phyloP scores from a whole-genome alignment of 2,888 invertebrate species.

The Schrankia costaestrigalis region DNA sequence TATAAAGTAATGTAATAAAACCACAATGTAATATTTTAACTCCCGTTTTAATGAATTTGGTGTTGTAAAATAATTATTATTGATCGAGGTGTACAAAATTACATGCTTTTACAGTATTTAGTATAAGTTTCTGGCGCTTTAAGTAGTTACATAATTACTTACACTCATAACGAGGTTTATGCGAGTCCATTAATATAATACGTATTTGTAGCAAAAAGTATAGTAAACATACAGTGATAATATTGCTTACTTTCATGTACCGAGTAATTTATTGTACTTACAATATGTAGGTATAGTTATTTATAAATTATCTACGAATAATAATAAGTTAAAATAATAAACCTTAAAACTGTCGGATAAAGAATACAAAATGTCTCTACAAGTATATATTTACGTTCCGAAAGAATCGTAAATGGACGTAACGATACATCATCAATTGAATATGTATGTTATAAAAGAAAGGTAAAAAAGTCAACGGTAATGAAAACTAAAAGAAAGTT shows the following conservation, averaged over 20 bases:
- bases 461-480: no score
- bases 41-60: conserved; percentile 71
- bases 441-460: no score
- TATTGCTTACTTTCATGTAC: conserved; percentile 67
- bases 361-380: no score
- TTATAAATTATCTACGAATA: neutral
- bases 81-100: conserved; percentile 76
- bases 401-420: no score
- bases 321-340: no score
- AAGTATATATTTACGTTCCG: no score
- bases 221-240: conserved; percentile 51
- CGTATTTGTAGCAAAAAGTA: conserved; percentile 50
- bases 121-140: conserved; percentile 60
- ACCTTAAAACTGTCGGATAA: no score
- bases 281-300: conserved; percentile 8
- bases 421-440: no score
- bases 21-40: conserved; percentile 48
- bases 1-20: conserved; percentile 51
- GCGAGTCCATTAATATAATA: conserved; percentile 54
- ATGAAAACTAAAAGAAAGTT: no score
- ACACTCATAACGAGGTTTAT: conserved; percentile 48
- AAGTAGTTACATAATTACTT: conserved; percentile 44
- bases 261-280: conserved; percentile 59
- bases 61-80: conserved; percentile 72
- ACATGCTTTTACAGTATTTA: conserved; percentile 71